phyloP scores from a whole-genome alignment of 2,113 vertebrate species.

The Phoenicopterus ruber region DNA sequence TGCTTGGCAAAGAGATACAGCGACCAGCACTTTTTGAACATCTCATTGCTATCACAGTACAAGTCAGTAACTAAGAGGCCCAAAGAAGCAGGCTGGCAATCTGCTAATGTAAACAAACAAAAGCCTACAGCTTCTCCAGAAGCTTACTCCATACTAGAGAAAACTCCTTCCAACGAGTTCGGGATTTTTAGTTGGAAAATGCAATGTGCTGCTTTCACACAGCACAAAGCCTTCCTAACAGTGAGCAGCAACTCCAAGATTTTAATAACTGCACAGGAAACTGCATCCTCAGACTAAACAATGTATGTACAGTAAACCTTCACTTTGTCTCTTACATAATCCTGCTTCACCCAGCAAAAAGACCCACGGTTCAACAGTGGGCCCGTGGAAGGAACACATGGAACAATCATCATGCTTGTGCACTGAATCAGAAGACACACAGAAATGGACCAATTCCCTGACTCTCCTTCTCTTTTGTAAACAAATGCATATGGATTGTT shows the following conservation, averaged over 20 bases:
- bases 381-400: not conserved
- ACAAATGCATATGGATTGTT: not conserved
- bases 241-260: not conserved
- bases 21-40: not conserved
- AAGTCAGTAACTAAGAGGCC: not conserved
- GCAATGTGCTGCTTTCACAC: not conserved
- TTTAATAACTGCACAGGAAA: not conserved
- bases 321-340: not conserved
- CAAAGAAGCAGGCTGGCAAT: not conserved
- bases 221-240: not conserved
- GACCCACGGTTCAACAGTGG: not conserved
- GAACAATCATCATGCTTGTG: rapidly evolving
- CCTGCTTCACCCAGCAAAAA: not conserved
- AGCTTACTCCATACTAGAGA: not conserved
- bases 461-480: not conserved
- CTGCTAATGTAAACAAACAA: not conserved
- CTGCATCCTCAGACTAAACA: not conserved
- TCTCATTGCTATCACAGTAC: not conserved
- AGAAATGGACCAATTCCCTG: not conserved
- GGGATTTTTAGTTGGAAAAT: not conserved
- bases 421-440: not conserved
- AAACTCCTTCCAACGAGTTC: not conserved
- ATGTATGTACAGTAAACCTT: not conserved
- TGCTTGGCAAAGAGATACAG: not conserved
- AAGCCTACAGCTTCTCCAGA: not conserved